Evolutionary conservation across 2,888 invertebrate genomes (phyloP), one percentile per base, ranked within the genome.

Genomic region (Lasioglossum zephyrum): DNA sequence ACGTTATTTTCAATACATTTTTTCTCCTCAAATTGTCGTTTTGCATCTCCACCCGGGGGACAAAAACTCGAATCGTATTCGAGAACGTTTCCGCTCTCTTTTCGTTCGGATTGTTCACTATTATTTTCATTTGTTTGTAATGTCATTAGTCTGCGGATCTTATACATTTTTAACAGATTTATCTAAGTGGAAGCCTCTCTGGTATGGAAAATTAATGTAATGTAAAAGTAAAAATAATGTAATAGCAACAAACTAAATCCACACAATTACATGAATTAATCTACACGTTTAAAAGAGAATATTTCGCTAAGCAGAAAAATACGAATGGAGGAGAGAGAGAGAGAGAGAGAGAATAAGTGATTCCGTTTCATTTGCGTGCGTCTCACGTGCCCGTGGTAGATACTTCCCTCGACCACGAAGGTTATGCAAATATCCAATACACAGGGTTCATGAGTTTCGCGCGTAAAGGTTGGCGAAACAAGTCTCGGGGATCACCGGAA

Each of bases 401-500:
- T 87, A 89, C 81, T 84, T 89, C 79, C 44, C 84, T 73, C 69
- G 84, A 87, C 89, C 88, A 79, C 87, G 81, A 79, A 79, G 69
- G 81, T 72, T 80, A 87, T 89, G 87, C 81, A 88, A 88, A 87
- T 88, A 84, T 75, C 81, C 81, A 79, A 86, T 86, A 75, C 78
- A 36, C 78, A 36, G 49, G 73, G 79, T 75, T 69, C 72, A 57
- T 22, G 49, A 75, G 84, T 84, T 79, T 75, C 44, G 63, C 84
- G 84, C 81, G 73, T 81, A 81, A 57, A 81, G 76, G 83, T 53
- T 66, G 76, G 81, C 79, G 72, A 85, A 84, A 75, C 72, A 57
- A 63, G 66, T 72, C 66, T 18, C 74, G 39, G 73, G 77, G 81
- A 75, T 79, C 85, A 66, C 4, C 57, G 63, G 44, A 39, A 73